Evolutionary conservation across 2,113 vertebrate genomes (phyloP), one percentile per base, ranked within the genome.

Genomic region (Alligator sinensis): DNA sequence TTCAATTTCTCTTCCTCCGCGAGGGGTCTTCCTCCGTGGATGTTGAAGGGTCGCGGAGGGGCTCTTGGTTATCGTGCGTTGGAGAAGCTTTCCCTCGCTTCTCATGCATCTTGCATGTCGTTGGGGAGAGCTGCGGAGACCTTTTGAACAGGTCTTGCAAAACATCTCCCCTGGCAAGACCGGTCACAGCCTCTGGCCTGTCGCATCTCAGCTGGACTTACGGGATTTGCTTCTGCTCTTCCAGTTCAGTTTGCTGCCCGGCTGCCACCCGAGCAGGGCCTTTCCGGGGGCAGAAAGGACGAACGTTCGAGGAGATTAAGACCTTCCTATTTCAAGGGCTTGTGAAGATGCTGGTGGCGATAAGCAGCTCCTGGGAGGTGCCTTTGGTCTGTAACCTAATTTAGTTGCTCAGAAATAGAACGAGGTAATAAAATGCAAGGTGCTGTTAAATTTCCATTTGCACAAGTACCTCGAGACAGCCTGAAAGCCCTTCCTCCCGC

Each of bases 161-260:
- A 27, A 0, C 3, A 1, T 60, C 55, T 30, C 28, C 5, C 22
- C 5, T 7, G 80, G 5, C 2, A 0, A 75, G 47, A 57, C 59
- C 89, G 25, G 77, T 86, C 28, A 11, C 63, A 57, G 15, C 4
- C 74, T 76, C 19, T 4, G 16, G 21, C 38, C 68, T n/a, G 82
- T 13, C 11, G 34, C 61, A 0, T 22, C 72, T 27, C 77, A 3
- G 0, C 24, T 13, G 74, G 15, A 0, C 10, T 1, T 2, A 0
- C 61, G n/a, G 76, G 22, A 0, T 59, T 59, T 12, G 86, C 19
- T 76, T 87, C 62, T 55, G 0, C 18, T 81, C 80, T 86, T 81
- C 30, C 68, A 34, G 11, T 10, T 34, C 18, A 19, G 17, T 70
- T 70, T 16, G 15, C n/a, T 19, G 17, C 64, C 19, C 28, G 66